Evolutionary conservation across 2,888 invertebrate genomes (phyloP).

Genomic region (Leucophenga montana): DNA sequence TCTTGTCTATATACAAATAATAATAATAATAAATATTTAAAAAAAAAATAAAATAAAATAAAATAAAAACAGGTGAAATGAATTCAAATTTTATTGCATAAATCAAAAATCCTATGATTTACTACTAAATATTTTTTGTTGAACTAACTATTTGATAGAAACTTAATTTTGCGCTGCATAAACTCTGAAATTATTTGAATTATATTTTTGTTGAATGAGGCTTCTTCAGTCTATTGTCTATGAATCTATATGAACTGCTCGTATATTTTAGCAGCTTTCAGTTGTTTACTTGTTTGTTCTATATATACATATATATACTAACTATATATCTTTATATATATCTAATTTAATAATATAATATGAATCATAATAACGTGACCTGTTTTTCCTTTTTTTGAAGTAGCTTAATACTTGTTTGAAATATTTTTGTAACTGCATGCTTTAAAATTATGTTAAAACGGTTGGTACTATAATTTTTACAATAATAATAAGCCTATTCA

Average conservation of each 20-base stretch:
- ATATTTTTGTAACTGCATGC: not conserved
- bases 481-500: conserved; percentile 27
- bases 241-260: conserved; percentile 23
- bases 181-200: conserved; percentile 12
- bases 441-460: too few relatives aligned
- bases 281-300: conserved; percentile 54
- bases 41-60: conserved; percentile 21
- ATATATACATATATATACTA: too few relatives aligned
- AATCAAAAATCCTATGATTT: too few relatives aligned
- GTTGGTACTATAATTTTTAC: too few relatives aligned
- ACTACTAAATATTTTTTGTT: not conserved
- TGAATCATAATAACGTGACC: not conserved
- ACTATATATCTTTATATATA: too few relatives aligned
- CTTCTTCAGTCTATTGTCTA: too few relatives aligned
- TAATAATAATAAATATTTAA: conserved; percentile 23
- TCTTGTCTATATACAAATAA: conserved; percentile 39
- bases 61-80: not conserved
- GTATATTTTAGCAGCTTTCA: conserved; percentile 44
- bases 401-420: not conserved
- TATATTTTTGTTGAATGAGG: too few relatives aligned
- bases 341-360: too few relatives aligned
- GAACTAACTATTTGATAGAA: not conserved
- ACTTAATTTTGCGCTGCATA: not conserved
- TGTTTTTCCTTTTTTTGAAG: conserved; percentile 5
- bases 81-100: conserved; percentile 17